Evolutionary conservation across 2,888 invertebrate genomes (phyloP).

Genomic region (Sminthurinus aureus): DNA sequence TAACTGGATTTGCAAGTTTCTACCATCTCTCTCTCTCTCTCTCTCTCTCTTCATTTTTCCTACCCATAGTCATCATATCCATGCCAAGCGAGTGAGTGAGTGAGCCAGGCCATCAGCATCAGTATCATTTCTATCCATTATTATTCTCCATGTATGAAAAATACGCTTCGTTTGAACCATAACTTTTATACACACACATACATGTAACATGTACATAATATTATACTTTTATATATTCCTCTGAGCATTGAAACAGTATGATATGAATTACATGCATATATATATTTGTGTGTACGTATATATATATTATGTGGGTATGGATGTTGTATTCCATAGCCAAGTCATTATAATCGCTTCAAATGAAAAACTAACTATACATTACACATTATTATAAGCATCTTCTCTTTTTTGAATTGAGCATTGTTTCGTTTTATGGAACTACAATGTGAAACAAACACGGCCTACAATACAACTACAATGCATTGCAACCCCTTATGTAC

Average conservation of each 20-base stretch:
- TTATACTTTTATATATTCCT: not conserved
- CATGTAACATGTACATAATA: not conserved
- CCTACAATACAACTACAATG: slow-evolving; percentile 18
- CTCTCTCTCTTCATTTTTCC: slow-evolving; percentile 25
- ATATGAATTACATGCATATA: too few relatives aligned
- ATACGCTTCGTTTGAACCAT: not conserved
- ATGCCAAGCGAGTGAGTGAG: slow-evolving; percentile 11
- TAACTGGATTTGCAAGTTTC: slow-evolving; percentile 59
- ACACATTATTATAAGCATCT: slow-evolving; percentile 20
- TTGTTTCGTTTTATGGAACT: slow-evolving; percentile 41
- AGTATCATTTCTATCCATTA: slow-evolving; percentile 9
- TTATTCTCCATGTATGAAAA: slow-evolving; percentile 17
- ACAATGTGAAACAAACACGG: slow-evolving; percentile 35
- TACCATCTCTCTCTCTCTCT: slow-evolving; percentile 32
- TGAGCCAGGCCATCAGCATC: slow-evolving; percentile 14
- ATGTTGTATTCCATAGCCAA: not conserved
- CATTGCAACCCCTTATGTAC: slow-evolving; percentile 3
- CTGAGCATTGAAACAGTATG: too few relatives aligned
- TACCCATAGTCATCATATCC: not conserved
- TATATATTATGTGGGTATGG: not conserved
- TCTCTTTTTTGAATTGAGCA: slow-evolving; percentile 34
- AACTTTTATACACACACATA: too few relatives aligned
- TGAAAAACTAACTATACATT: not conserved
- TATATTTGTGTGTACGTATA: too few relatives aligned
- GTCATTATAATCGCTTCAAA: slow-evolving; percentile 17